A percentile compares a stretch with the other conserved stretches of the same genome.
Evolutionary conservation across 1,140 invertebrate genomes (phyloP).

Genomic region (Lasaia peninsularis): DNA sequence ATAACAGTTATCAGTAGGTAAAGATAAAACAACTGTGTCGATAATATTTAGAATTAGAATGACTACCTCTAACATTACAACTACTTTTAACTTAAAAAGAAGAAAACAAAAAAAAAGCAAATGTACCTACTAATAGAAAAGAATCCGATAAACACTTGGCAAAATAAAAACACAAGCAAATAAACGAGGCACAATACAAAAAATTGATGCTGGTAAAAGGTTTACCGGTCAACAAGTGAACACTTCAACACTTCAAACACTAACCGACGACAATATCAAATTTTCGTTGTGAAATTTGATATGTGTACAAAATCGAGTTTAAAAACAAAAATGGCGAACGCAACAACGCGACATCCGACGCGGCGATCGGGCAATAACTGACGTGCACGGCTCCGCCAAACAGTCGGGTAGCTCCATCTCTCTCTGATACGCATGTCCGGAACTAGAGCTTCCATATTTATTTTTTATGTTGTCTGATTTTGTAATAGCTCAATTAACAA

Average conservation of each 20-base stretch:
- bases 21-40: constrained; percentile 70
- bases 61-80: constrained; percentile 28
- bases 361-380: constrained; percentile 56
- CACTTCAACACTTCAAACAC: constrained; percentile 56
- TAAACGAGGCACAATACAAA: constrained; percentile 49
- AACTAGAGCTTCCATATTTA: constrained; percentile 45
- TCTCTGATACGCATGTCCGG: constrained; percentile 68
- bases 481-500: no score
- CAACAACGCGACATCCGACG: constrained; percentile 37
- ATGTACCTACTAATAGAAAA: constrained; percentile 55
- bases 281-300: constrained; percentile 73
- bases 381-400: constrained; percentile 34
- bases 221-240: constrained; percentile 59
- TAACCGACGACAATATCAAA: constrained; percentile 72
- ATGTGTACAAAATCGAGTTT: constrained; percentile 52
- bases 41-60: constrained; percentile 46
- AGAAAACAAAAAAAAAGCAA: constrained; percentile 33
- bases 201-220: constrained; percentile 40
- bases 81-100: constrained; percentile 29
- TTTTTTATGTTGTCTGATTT: not conserved
- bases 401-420: constrained; percentile 51
- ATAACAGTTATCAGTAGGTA: constrained; percentile 60
- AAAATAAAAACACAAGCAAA: constrained; percentile 52
- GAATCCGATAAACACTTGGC: constrained; percentile 53
- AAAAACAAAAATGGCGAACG: constrained; percentile 20